phyloP scores from a whole-genome alignment of 2,888 invertebrate genomes.

The Gibbula magus region DNA sequence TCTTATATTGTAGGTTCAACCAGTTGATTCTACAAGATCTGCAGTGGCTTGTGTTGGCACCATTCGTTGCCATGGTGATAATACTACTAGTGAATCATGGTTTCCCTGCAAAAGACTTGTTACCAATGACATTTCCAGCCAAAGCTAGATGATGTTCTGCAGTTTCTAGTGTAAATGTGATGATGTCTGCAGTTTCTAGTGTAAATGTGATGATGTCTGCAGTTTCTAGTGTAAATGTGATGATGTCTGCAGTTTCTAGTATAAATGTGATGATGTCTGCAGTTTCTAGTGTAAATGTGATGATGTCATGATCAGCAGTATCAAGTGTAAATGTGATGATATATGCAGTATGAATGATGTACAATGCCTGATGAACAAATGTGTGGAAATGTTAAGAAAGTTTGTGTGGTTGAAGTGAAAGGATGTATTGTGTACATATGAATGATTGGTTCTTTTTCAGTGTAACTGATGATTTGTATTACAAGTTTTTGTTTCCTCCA shows the following conservation, averaged over 20 bases:
- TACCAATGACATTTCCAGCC: slow-evolving; percentile 62
- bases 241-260: background rate
- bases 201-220: background rate
- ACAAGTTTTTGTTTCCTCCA: too few species aligned
- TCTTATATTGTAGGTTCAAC: slow-evolving; percentile 60
- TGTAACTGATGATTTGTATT: too few species aligned
- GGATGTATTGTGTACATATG: too few species aligned
- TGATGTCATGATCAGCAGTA: too few species aligned
- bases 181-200: background rate
- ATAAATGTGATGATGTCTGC: background rate
- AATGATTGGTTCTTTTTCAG: too few species aligned
- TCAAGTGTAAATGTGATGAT: background rate
- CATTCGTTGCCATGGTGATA: slow-evolving; percentile 67
- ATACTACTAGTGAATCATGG: slow-evolving; percentile 66
- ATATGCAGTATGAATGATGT: background rate
- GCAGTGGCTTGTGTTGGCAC: slow-evolving; percentile 68
- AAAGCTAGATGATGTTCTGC: slow-evolving; percentile 47
- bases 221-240: background rate
- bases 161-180: background rate
- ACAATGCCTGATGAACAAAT: background rate
- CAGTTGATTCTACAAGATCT: slow-evolving; percentile 64
- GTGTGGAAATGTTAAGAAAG: background rate
- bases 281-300: background rate
- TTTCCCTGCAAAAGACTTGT: slow-evolving; percentile 68
- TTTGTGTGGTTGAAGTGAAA: background rate